Base-by-base conservation (phyloP, 2,113 vertebrate species). In the Sakesphorus luctuosus region DNA sequence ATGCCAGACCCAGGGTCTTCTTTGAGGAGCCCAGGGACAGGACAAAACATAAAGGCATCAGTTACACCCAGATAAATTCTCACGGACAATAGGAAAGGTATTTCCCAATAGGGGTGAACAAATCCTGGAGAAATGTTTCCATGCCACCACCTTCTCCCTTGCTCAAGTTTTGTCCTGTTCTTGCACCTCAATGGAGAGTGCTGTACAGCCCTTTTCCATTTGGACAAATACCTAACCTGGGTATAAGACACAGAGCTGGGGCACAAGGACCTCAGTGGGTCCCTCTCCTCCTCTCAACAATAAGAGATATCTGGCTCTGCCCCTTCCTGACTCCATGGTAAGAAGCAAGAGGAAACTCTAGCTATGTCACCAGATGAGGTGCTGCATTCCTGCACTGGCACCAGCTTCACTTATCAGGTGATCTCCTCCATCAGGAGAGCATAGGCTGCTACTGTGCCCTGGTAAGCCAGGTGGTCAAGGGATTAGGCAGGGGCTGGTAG, bases 261-360 rank as follows among this genome's bases (percentile, higher is more conserved):
- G 78, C 6, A 1, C 0, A 0, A 5, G 15, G 4, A 74, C 11
- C 1, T 52, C 66, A 43, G 13, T 31, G 20, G n/a, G 9, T 46
- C 29, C 16, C 33, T 87, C 55, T 38, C 7, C 24, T 58, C 28
- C 33, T 46, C 38, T 67, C 63, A 71, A 13, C 47, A 71, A 21
- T 0, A 59, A n/a, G 19, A 90, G 9, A n/a, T 0, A 46, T 24
- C 0, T 1, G 38, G 13, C 28, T 73, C 26, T 93, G 26, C 6
- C 18, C 13, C 31, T 61, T 87, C 46, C 24, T 47, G 7, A 5
- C 16, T 46, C 8, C 43, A 46, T 0, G 1, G 7, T 15, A 46
- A 77, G 28, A 58, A 88, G 49, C 12, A 72, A 53, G 31, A 66
- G 28, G 11, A 66, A 17, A 18, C 14, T 35, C n/a, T 43, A 66